Conservation (phyloP, 2,888 invertebrate species). For the Hirtodrosophila duncani region DNA sequence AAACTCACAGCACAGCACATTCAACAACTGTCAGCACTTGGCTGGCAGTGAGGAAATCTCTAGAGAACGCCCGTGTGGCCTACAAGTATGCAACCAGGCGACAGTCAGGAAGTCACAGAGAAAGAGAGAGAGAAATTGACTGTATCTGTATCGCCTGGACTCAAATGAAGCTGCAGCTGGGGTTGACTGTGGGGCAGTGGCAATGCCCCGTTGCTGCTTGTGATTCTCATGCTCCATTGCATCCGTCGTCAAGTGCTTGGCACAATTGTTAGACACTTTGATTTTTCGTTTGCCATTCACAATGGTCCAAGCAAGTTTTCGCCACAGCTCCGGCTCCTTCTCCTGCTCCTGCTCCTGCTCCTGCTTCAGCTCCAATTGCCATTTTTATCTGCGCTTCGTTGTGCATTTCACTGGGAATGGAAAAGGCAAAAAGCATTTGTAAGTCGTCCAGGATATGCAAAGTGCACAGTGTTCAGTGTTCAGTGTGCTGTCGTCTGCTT, state of each 20-base stretch:
- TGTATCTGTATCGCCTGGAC: no score
- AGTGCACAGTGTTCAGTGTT: no score
- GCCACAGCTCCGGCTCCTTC: neutral
- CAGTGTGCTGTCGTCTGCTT: conserved; percentile 47
- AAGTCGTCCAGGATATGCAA: conserved; percentile 60
- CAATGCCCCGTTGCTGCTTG: no score
- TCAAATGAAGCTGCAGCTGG: no score
- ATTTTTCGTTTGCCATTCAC: conserved; percentile 49
- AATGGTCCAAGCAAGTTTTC: conserved; percentile 54
- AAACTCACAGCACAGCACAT: conserved; percentile 17
- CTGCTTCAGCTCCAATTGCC: conserved; percentile 1
- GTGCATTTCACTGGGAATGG: conserved; percentile 53
- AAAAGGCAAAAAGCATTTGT: conserved; percentile 62
- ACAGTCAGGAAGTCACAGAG: neutral
- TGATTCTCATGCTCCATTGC: conserved; percentile 25
- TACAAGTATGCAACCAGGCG: conserved; percentile 7
- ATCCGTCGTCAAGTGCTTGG: conserved; percentile 50
- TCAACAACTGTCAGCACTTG: conserved; percentile 17
- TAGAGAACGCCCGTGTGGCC: conserved; percentile 19
- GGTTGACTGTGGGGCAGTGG: no score
- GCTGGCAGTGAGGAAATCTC: conserved; percentile 12
- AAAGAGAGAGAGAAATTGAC: neutral
- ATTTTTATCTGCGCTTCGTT: conserved; percentile 35
- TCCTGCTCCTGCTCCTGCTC: neutral
- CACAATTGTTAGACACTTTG: conserved; percentile 64